Evolutionary conservation across 2,888 invertebrate genomes (phyloP).

Genomic region (Podotricha telesiphe): DNA sequence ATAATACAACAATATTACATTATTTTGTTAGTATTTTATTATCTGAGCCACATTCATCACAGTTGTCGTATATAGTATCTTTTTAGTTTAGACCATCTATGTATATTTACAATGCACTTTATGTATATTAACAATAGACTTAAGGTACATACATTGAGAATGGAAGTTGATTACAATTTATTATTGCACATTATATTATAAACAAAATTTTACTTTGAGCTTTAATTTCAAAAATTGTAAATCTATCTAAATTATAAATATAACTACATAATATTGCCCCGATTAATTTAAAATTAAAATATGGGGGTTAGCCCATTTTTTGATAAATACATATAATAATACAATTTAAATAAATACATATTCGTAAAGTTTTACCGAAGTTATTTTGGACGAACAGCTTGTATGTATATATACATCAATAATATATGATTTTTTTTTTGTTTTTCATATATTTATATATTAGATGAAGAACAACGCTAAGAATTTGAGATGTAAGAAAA

Average conservation of each 20-base stretch:
- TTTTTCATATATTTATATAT: slow-evolving; percentile 19
- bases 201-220: slow-evolving; percentile 29
- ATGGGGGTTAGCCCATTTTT: slow-evolving; percentile 14
- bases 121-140: slow-evolving; percentile 12
- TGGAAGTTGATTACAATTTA: slow-evolving; percentile 19
- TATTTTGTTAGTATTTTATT: slow-evolving; percentile 53
- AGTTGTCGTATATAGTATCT: slow-evolving; percentile 62
- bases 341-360: not conserved
- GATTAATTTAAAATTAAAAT: slow-evolving; percentile 13
- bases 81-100: slow-evolving; percentile 29
- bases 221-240: slow-evolving; percentile 22
- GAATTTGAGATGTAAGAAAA: slow-evolving; percentile 30
- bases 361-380: slow-evolving; percentile 21
- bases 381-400: slow-evolving; percentile 39
- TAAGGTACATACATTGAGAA: not conserved
- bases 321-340: not conserved
- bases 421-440: slow-evolving; percentile 18
- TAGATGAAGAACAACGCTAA: slow-evolving; percentile 31
- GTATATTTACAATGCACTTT: slow-evolving; percentile 17
- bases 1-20: not conserved
- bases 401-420: slow-evolving; percentile 29
- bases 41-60: slow-evolving; percentile 75
- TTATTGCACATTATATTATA: slow-evolving; percentile 19
- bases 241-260: slow-evolving; percentile 22
- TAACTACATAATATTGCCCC: slow-evolving; percentile 20